Percentiles rank a stretch among this genome's conserved stretches.
Conservation (phyloP, 2,888 invertebrate species). For the Cartodere bifasciata region DNA sequence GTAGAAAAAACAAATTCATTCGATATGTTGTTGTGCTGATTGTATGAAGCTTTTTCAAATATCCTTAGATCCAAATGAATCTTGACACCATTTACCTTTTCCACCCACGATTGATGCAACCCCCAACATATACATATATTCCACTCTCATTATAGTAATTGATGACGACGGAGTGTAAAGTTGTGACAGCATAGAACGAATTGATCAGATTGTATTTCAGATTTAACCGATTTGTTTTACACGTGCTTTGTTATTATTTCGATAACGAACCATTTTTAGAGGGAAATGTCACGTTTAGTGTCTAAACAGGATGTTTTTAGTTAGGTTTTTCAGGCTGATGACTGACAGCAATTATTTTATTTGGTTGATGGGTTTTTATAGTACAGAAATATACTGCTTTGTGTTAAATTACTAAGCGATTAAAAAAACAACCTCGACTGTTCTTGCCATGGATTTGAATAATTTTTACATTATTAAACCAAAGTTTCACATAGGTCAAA, state of each 20-base stretch:
- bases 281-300: too few relatives aligned
- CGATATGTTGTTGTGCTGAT: too few relatives aligned
- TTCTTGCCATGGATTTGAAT: too few relatives aligned
- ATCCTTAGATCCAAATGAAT: conserved; percentile 34
- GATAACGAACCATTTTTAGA: background rate
- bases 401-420: too few relatives aligned
- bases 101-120: conserved; percentile 16
- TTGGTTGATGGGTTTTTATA: too few relatives aligned
- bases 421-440: too few relatives aligned
- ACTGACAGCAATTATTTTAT: too few relatives aligned
- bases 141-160: conserved; percentile 35
- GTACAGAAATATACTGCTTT: too few relatives aligned
- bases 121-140: conserved; percentile 18
- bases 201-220: conserved; percentile 36
- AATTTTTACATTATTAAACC: too few relatives aligned
- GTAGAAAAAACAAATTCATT: conserved; percentile 31
- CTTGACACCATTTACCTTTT: conserved; percentile 26
- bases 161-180: conserved; percentile 29
- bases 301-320: too few relatives aligned
- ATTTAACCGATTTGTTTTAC: conserved; percentile 24
- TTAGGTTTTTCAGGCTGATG: too few relatives aligned
- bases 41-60: conserved; percentile 26
- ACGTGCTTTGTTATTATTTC: conserved; percentile 14
- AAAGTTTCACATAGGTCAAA: too few relatives aligned
- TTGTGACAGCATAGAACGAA: conserved; percentile 33